Evolutionary conservation across 92 coral and sea anemone genomes (phyloP).

Genomic region (Galaxea fascicularis): DNA sequence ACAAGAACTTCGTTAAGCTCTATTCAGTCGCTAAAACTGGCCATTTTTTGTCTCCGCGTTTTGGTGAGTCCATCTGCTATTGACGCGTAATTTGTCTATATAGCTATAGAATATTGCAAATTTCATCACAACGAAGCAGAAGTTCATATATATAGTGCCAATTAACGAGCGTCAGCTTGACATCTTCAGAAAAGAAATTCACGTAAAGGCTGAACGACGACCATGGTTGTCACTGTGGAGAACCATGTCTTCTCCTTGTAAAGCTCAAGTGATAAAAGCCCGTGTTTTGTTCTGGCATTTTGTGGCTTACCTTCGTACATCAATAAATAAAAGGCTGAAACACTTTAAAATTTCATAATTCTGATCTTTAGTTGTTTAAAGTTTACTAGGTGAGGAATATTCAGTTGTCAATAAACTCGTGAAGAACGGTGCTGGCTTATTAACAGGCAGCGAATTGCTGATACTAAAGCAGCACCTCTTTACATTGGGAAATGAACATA

Average conservation of each 20-base stretch:
- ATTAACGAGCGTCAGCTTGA: neutral
- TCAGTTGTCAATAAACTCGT: conserved; percentile 19
- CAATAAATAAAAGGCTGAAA: conserved; percentile 40
- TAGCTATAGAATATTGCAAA: neutral
- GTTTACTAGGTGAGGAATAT: conserved; percentile 30
- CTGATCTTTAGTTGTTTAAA: conserved; percentile 53
- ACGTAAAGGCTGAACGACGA: neutral
- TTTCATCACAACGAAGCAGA: neutral
- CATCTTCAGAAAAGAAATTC: neutral
- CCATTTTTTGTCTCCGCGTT: neutral
- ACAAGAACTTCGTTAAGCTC: neutral
- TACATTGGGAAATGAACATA: neutral
- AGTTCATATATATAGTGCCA: neutral
- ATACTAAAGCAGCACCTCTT: neutral
- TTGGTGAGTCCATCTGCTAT: conserved; percentile 13
- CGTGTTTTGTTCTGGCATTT: conserved; percentile 26
- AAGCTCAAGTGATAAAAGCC: neutral
- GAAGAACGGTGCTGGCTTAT: neutral
- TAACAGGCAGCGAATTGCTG: neutral
- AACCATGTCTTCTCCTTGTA: neutral
- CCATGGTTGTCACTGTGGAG: neutral
- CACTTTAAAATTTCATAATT: conserved; percentile 48
- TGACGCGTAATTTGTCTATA: conserved; percentile 4
- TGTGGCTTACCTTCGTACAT: conserved; percentile 29
- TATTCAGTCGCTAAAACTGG: neutral